These are phyloP conservation scores for Tethya wilhelma DNA, from an alignment of 37 sponge, comb jelly and placozoan genomes.

Conservation along the genomic window DNA sequence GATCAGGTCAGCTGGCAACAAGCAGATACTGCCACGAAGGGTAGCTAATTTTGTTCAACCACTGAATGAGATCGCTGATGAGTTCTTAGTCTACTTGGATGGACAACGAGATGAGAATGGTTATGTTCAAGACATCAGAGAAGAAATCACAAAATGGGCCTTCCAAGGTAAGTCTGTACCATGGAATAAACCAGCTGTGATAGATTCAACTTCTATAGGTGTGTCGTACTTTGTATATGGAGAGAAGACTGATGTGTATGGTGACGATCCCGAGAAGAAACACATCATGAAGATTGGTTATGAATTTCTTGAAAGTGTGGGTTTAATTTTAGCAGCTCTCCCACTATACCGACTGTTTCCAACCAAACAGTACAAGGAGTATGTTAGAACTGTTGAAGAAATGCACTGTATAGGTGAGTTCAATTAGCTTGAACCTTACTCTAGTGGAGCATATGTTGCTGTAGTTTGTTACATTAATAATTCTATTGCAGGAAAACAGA, in stretches of 20 bases:
- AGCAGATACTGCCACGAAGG: constrained; percentile 37
- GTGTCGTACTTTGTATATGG: constrained; percentile 8
- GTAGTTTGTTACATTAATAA: not conserved
- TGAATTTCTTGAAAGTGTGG: not conserved
- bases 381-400: not conserved
- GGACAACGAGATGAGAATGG: not conserved
- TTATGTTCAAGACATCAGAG: not conserved
- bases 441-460: not conserved
- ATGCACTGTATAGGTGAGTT: too few relatives aligned
- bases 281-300: not conserved
- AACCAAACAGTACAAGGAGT: constrained; percentile 5
- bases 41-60: constrained; percentile 6
- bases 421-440: too few relatives aligned
- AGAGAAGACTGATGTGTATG: not conserved
- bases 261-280: not conserved
- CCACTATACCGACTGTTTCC: constrained; percentile 11
- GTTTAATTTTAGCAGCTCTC: not conserved
- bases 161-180: constrained; percentile 29
- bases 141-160: constrained; percentile 20
- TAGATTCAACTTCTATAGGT: not conserved
- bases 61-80: constrained; percentile 26
- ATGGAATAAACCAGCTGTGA: not conserved
- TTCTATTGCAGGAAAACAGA: constrained; percentile 1
- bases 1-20: constrained; percentile 22
- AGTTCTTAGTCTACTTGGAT: not conserved